A percentile compares a stretch with the other conserved stretches of the same genome.
phyloP scores from a whole-genome alignment of 2,888 invertebrate genomes.

The Dolichomitus sp. region DNA sequence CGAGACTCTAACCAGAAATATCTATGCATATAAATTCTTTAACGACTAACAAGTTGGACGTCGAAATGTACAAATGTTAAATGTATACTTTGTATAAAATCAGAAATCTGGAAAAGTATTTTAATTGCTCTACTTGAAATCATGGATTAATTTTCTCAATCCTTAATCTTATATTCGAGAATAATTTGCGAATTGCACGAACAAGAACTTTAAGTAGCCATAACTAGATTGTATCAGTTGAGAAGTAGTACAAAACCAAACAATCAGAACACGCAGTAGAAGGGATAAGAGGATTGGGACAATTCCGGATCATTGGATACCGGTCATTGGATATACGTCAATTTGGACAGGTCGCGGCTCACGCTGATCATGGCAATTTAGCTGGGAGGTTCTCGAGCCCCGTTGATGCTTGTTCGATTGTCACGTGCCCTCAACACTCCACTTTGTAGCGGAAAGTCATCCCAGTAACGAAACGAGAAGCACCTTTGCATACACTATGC shows the following conservation, averaged over 20 bases:
- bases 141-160: background rate
- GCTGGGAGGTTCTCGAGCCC: constrained; percentile 34
- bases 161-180: background rate
- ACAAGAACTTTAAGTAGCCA: background rate
- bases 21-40: background rate
- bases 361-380: constrained; percentile 63
- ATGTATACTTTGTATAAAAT: too few species aligned
- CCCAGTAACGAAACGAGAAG: constrained; percentile 33
- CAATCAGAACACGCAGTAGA: background rate
- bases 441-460: constrained; percentile 29
- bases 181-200: background rate
- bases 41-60: background rate
- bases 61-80: background rate
- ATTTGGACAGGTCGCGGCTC: constrained; percentile 44
- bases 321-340: constrained; percentile 18
- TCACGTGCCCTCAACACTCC: constrained; percentile 28
- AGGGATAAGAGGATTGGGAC: background rate
- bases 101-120: too few species aligned
- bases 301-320: constrained; percentile 6
- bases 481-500: constrained; percentile 11
- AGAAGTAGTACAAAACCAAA: background rate
- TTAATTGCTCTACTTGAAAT: background rate
- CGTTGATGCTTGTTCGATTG: constrained; percentile 37
- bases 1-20: constrained; percentile 28
- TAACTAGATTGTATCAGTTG: background rate